These are phyloP conservation scores for Schizothorax lantsangensis DNA, from an alignment of 2,797 vertebrate genomes.

Conservation along the genomic window DNA sequence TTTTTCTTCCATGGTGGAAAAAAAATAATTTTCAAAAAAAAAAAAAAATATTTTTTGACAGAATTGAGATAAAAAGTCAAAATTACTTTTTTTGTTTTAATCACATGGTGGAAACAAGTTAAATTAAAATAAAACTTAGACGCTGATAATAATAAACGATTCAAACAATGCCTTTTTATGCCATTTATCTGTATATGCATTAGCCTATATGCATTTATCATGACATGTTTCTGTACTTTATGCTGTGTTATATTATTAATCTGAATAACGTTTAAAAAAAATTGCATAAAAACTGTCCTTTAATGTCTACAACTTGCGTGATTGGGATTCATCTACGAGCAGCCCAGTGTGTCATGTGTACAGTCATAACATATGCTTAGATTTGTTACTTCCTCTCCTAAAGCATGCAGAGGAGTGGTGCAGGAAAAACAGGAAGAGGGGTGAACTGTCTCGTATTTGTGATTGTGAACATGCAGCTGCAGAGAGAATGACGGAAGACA, in stretches of 20 bases:
- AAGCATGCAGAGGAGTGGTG: conserved; percentile 32
- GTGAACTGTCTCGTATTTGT: conserved; percentile 35
- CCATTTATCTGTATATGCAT: neutral
- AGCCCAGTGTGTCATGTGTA: conserved; percentile 27
- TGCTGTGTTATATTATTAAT: neutral
- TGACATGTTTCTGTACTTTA: neutral
- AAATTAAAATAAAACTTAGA: neutral
- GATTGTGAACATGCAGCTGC: conserved; percentile 47
- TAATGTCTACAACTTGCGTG: neutral
- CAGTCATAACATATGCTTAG: conserved; percentile 40
- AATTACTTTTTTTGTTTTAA: too few relatives aligned
- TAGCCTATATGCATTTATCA: too few relatives aligned
- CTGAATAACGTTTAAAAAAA: neutral
- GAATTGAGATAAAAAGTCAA: too few relatives aligned
- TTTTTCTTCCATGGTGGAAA: too few relatives aligned
- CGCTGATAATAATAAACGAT: neutral
- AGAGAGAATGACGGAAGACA: neutral
- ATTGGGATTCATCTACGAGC: conserved; percentile 10
- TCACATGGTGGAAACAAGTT: too few relatives aligned
- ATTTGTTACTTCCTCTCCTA: conserved; percentile 45
- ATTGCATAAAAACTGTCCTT: neutral
- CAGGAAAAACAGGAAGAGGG: conserved; percentile 52
- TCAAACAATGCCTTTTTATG: neutral
- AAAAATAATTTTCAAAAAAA: too few relatives aligned
- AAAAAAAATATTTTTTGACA: too few relatives aligned